A percentile compares a stretch with the other conserved stretches of the same genome.
Conservation (phyloP, 2,113 vertebrate genomes). For the Phyllostomus hastatus region DNA sequence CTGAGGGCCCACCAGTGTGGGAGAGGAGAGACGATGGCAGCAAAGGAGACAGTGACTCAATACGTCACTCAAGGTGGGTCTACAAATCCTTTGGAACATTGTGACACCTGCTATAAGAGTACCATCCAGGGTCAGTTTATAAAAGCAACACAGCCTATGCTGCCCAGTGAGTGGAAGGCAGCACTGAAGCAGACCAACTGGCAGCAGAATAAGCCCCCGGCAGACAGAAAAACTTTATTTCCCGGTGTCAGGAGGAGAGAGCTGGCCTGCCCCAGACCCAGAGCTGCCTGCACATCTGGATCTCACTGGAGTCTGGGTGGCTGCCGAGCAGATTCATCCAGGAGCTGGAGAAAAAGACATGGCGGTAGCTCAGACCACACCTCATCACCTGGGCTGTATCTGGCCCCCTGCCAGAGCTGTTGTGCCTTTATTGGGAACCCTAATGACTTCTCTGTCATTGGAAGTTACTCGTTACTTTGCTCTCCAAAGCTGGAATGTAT, state of each 20-base stretch:
- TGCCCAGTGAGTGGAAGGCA: not conserved
- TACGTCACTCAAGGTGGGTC: not conserved
- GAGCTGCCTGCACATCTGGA: not conserved
- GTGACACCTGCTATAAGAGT: not conserved
- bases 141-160: rapidly evolving
- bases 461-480: not conserved
- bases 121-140: not conserved
- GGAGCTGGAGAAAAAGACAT: not conserved
- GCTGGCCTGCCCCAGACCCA: not conserved
- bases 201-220: not conserved
- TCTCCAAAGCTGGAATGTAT: not conserved
- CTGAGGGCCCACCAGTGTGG: rapidly evolving
- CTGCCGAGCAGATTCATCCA: not conserved
- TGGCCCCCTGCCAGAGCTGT: not conserved
- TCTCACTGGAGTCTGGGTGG: not conserved
- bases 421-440: not conserved
- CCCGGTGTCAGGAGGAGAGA: not conserved
- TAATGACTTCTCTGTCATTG: not conserved
- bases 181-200: not conserved
- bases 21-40: not conserved
- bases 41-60: not conserved
- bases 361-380: not conserved
- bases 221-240: not conserved
- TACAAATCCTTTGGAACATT: not conserved
- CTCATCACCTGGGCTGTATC: not conserved